Percentiles rank a stretch among this genome's conserved stretches.
These are phyloP conservation scores for Crocodylus rhombifer DNA, from an alignment of 2,797 vertebrate species.

Conservation along the genomic window DNA sequence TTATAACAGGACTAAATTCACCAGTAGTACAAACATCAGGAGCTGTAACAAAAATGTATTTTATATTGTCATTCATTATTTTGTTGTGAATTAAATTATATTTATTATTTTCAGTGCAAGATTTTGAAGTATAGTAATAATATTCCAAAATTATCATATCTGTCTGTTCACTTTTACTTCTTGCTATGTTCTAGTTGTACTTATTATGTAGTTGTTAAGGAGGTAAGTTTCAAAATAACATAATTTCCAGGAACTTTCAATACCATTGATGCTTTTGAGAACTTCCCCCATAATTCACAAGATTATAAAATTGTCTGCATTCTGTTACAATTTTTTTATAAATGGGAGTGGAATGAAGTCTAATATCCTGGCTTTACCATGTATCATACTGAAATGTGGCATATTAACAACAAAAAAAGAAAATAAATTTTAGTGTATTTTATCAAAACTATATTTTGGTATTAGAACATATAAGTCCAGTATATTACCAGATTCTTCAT, in stretches of 20 bases:
- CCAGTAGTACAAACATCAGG: slow-evolving; percentile 21
- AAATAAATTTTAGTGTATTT: neutral
- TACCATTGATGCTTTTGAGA: neutral
- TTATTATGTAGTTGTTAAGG: neutral
- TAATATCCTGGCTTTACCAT: neutral
- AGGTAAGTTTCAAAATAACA: neutral
- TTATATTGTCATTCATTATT: neutral
- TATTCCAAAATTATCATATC: neutral
- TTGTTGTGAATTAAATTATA: neutral
- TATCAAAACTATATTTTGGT: neutral
- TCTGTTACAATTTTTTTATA: neutral
- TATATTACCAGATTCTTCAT: neutral
- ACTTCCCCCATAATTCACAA: neutral
- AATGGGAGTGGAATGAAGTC: neutral
- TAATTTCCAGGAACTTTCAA: neutral
- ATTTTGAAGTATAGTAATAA: neutral
- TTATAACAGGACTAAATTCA: slow-evolving; percentile 2
- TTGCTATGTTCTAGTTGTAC: neutral
- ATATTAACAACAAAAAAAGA: neutral
- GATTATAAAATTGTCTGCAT: neutral
- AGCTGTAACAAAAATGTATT: slow-evolving; percentile 49
- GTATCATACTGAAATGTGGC: neutral
- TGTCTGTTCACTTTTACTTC: neutral
- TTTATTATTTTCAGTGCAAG: neutral
- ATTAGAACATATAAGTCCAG: neutral